A percentile compares a stretch with the other conserved stretches of the same genome.
Evolutionary conservation across 23 tunicate genomes (phyloP).

Genomic region (Oikopleura vanhoeffeni): DNA sequence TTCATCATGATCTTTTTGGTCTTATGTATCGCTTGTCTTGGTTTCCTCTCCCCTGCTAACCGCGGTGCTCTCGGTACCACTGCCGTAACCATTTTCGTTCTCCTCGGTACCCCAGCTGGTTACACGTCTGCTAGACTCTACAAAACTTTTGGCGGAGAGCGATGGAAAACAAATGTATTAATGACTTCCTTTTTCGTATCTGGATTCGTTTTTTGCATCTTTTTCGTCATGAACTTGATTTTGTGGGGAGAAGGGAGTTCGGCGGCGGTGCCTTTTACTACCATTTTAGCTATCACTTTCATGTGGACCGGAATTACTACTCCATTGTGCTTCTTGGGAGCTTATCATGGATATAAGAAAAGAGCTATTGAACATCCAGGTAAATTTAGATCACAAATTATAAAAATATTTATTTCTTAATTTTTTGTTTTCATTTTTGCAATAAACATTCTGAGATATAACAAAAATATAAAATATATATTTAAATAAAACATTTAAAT

Average conservation of each 20-base stretch:
- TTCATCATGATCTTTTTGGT: conserved; percentile 61
- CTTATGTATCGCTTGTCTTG: conserved; percentile 64
- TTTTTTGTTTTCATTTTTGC: no score
- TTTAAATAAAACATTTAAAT: no score
- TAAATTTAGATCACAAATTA: neutral
- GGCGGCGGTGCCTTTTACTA: conserved; percentile 92
- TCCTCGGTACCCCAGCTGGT: conserved; percentile 48
- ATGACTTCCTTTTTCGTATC: conserved; percentile 88
- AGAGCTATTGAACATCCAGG: conserved; percentile 19
- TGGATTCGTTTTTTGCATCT: conserved; percentile 55
- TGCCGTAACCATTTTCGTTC: conserved; percentile 45
- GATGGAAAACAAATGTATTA: conserved; percentile 93
- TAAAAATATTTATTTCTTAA: no score
- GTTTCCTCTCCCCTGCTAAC: conserved; percentile 94
- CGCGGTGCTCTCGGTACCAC: conserved; percentile 95
- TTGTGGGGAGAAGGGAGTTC: conserved; percentile 75
- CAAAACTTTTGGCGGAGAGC: conserved; percentile 80
- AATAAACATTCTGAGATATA: no score
- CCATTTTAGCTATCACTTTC: conserved; percentile 64
- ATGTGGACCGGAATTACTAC: conserved; percentile 92
- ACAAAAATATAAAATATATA: no score
- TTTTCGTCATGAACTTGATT: conserved; percentile 84
- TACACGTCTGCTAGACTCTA: conserved; percentile 62
- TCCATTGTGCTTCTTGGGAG: conserved; percentile 85
- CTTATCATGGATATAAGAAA: conserved; percentile 70